Conservation (phyloP, 2,113 vertebrate genomes). For the Vanacampus margaritifer region DNA sequence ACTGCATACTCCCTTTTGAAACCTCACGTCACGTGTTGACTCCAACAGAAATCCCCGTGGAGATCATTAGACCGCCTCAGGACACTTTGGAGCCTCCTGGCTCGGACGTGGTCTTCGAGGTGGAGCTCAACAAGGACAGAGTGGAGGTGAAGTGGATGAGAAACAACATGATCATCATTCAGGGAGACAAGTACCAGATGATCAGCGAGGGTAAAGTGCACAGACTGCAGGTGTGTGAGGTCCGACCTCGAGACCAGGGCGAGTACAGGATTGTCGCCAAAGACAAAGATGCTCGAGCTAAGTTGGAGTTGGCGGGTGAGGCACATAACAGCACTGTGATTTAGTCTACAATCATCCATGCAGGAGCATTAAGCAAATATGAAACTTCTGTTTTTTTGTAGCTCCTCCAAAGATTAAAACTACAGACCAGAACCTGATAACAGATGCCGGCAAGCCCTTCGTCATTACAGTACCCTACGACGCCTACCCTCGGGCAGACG, state of each 20-base stretch:
- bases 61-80: conserved; percentile 90
- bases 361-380: not conserved
- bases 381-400: conserved; percentile 38
- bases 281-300: conserved; percentile 95
- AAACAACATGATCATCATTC: conserved; percentile 95
- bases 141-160: conserved; percentile 96
- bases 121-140: conserved; percentile 93
- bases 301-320: conserved; percentile 93
- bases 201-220: conserved; percentile 95
- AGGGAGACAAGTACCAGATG: conserved; percentile 98
- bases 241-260: conserved; percentile 92
- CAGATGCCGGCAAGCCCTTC: conserved; percentile 90
- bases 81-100: conserved; percentile 88
- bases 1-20: not conserved
- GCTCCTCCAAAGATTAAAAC: conserved; percentile 93
- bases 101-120: conserved; percentile 86
- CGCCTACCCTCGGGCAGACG: conserved; percentile 91
- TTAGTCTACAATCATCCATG: not conserved
- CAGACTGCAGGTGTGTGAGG: conserved; percentile 90
- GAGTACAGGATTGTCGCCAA: conserved; percentile 96
- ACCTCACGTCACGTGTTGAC: not conserved
- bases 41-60: conserved; percentile 89
- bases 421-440: conserved; percentile 89
- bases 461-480: conserved; percentile 90
- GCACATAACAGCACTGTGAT: not conserved